Conservation (phyloP, 2,888 invertebrate species). For the Neria commutata region DNA sequence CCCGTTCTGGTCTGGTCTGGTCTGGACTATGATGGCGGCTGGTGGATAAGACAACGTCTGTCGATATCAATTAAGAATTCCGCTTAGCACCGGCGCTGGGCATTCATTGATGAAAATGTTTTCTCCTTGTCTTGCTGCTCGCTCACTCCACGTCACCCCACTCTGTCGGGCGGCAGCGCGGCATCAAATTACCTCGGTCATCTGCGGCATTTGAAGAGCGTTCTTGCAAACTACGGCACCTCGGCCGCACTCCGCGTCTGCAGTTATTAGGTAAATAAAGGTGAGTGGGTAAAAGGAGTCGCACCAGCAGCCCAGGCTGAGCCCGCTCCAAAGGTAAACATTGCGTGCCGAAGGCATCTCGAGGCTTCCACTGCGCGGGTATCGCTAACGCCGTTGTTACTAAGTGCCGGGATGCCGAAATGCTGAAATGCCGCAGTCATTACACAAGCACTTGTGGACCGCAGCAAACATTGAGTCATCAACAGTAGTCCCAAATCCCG, state of each 20-base stretch:
- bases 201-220: background rate
- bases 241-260: conserved; percentile 12
- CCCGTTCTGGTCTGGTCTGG: background rate
- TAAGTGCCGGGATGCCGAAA: background rate
- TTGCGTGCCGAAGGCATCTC: background rate
- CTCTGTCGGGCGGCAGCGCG: background rate
- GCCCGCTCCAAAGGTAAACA: background rate
- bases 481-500: conserved; percentile 25
- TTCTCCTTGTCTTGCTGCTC: conserved; percentile 1
- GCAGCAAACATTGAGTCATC: conserved; percentile 47
- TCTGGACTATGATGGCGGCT: conserved; percentile 1
- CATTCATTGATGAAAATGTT: background rate
- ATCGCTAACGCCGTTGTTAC: too few species aligned
- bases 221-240: background rate
- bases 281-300: background rate
- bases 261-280: conserved; percentile 1
- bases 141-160: background rate
- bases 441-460: conserved; percentile 23
- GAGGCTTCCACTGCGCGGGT: too few species aligned
- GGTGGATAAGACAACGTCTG: background rate
- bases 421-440: background rate
- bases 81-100: background rate
- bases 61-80: background rate
- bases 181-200: conserved; percentile 1
- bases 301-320: background rate